Conservation (phyloP, 2,888 invertebrate genomes). For the Diaperis boleti region DNA sequence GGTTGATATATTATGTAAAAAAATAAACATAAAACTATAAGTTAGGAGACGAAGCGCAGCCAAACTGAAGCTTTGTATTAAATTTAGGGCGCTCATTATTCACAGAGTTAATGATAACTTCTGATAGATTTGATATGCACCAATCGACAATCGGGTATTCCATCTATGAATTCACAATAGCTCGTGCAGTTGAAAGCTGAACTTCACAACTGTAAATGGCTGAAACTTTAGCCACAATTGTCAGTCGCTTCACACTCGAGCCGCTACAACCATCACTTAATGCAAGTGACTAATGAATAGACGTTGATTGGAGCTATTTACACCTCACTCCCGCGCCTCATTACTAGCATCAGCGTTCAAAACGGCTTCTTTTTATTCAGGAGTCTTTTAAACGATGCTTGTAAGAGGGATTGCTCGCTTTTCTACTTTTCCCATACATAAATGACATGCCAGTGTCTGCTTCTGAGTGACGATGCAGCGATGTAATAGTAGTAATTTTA, state of each 20-base stretch:
- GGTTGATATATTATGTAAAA: too few relatives aligned
- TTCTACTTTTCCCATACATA: conserved; percentile 5
- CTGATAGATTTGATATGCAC: not conserved
- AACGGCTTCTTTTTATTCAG: conserved; percentile 31
- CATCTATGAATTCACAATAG: conserved; percentile 2
- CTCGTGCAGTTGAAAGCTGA: conserved; percentile 9
- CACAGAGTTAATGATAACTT: not conserved
- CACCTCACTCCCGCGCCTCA: conserved; percentile 46
- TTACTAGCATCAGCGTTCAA: conserved; percentile 29
- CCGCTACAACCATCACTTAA: conserved; percentile 58
- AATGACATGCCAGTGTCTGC: conserved; percentile 31
- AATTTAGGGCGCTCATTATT: not conserved
- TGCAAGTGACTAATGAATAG: conserved; percentile 61
- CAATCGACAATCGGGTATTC: not conserved
- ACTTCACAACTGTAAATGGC: conserved; percentile 24
- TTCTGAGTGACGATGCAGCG: conserved; percentile 47
- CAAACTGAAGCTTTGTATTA: too few relatives aligned
- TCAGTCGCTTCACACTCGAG: conserved; percentile 58
- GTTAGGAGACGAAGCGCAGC: too few relatives aligned
- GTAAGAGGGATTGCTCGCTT: conserved; percentile 15
- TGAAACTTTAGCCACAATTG: conserved; percentile 47
- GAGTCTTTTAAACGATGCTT: conserved; percentile 21
- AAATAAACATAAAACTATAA: too few relatives aligned
- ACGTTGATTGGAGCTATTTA: conserved; percentile 58
- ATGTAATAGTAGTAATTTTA: conserved; percentile 53